phyloP scores from a whole-genome alignment of 2,113 vertebrate species.

The Odobenus rosmarus region DNA sequence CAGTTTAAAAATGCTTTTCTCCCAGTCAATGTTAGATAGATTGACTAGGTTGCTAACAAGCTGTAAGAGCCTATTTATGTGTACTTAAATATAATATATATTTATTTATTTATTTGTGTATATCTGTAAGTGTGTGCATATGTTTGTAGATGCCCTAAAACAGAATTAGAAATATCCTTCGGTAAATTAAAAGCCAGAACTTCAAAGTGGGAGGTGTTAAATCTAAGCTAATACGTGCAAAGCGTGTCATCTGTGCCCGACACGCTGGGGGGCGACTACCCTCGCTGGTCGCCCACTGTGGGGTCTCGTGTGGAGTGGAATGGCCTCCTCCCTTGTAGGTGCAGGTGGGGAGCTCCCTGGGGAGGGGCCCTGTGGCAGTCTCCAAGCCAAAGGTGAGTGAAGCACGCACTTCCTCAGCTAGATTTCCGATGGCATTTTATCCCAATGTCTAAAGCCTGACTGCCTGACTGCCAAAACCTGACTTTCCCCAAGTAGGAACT shows the following conservation, averaged over 20 bases:
- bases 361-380: too few relatives aligned
- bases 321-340: background rate
- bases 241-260: background rate
- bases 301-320: background rate
- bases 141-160: background rate
- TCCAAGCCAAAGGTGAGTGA: background rate
- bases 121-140: background rate
- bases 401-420: too few relatives aligned
- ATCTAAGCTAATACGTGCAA: background rate
- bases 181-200: background rate
- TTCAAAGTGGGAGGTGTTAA: background rate
- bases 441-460: background rate
- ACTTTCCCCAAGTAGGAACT: background rate
- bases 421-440: background rate
- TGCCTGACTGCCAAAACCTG: background rate
- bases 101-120: background rate
- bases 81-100: background rate
- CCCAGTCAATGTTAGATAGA: background rate
- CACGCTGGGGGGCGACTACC: background rate
- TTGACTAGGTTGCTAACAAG: background rate
- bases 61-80: background rate
- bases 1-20: constrained; percentile 10
- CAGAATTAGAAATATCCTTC: background rate
- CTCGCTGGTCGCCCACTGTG: background rate
- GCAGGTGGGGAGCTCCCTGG: too few relatives aligned